phyloP scores from a whole-genome alignment of 2,888 invertebrate genomes.

The Tortrix viridana region DNA sequence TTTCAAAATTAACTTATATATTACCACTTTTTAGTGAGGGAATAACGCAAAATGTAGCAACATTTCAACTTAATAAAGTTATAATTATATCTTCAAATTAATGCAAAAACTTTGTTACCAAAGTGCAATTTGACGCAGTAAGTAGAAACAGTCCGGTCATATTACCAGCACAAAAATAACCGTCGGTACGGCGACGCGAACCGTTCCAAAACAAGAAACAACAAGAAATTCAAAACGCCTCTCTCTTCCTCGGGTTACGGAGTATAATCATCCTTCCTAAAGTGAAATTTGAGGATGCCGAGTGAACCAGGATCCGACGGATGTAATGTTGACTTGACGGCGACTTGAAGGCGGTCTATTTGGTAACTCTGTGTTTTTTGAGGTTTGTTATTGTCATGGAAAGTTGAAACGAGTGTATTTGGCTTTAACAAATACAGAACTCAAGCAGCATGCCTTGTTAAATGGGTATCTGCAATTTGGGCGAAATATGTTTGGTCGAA shows the following conservation, averaged over 20 bases:
- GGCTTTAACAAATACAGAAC: too few relatives aligned
- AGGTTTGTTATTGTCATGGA: neutral
- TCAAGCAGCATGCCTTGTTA: too few relatives aligned
- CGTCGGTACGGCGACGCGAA: neutral
- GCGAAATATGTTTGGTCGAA: too few relatives aligned
- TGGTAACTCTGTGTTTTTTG: neutral
- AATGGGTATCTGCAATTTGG: too few relatives aligned
- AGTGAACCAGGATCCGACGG: neutral
- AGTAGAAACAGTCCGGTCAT: neutral
- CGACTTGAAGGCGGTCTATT: neutral
- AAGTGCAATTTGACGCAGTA: neutral
- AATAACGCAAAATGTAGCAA: too few relatives aligned
- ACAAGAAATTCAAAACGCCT: conserved; percentile 3
- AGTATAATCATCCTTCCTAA: conserved; percentile 1
- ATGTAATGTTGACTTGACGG: neutral
- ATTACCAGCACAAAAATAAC: neutral
- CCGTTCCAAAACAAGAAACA: conserved; percentile 2
- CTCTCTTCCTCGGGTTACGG: neutral
- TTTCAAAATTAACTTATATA: too few relatives aligned
- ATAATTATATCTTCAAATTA: too few relatives aligned
- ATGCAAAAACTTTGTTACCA: too few relatives aligned
- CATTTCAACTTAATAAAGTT: too few relatives aligned
- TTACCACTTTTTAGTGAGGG: too few relatives aligned
- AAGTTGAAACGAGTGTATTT: too few relatives aligned
- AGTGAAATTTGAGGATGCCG: neutral